A percentile compares a stretch with the other conserved stretches of the same genome.
phyloP scores from a whole-genome alignment of 2,888 invertebrate genomes.

The Hedychridium roseum region DNA sequence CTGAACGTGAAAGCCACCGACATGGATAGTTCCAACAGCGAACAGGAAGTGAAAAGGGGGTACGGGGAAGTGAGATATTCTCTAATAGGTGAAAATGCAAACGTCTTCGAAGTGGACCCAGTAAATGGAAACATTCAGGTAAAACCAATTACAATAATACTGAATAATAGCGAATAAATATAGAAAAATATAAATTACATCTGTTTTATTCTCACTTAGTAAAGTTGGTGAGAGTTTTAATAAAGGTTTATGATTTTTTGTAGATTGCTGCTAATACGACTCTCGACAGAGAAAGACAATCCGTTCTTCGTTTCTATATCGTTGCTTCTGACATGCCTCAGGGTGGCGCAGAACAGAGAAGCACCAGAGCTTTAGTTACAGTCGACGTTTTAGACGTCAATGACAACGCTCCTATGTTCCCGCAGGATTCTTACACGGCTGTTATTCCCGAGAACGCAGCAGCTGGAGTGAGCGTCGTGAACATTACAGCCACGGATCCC shows the following conservation, averaged over 20 bases:
- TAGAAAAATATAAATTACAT: no score
- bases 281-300: slow-evolving; percentile 78
- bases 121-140: slow-evolving; percentile 74
- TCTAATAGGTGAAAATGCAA: slow-evolving; percentile 77
- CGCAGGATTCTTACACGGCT: slow-evolving; percentile 72
- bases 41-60: slow-evolving; percentile 66
- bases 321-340: slow-evolving; percentile 79
- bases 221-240: background rate
- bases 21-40: slow-evolving; percentile 71
- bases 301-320: slow-evolving; percentile 74
- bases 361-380: slow-evolving; percentile 71
- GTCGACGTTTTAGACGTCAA: slow-evolving; percentile 81
- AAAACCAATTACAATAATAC: slow-evolving; percentile 13
- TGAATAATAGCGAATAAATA: slow-evolving; percentile 1
- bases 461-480: slow-evolving; percentile 72
- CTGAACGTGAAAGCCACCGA: slow-evolving; percentile 77
- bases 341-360: slow-evolving; percentile 74
- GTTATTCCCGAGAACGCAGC: slow-evolving; percentile 82
- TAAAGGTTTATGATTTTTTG: background rate
- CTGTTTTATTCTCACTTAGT: no score
- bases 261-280: slow-evolving; percentile 72
- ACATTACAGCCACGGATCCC: slow-evolving; percentile 77
- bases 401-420: slow-evolving; percentile 78
- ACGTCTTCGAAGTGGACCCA: slow-evolving; percentile 76
- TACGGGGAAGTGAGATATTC: slow-evolving; percentile 77